These are phyloP conservation scores for Mus spretus DNA, from an alignment of 2,797 vertebrate genomes.

Conservation along the genomic window DNA sequence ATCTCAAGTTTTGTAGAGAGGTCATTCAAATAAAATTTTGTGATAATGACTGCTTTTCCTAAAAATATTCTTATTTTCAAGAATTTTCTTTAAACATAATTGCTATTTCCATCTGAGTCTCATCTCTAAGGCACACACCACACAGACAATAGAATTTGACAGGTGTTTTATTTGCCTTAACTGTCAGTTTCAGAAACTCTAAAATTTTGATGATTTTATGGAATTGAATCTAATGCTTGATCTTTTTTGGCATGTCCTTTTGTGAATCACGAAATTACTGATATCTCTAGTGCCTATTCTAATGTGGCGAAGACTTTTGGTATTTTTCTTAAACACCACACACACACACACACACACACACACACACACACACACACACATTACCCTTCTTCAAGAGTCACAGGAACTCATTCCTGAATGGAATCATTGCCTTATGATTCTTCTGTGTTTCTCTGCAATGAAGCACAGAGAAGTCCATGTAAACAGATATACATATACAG, in stretches of 20 bases:
- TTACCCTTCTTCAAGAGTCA: neutral
- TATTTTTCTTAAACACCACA: constrained; percentile 10
- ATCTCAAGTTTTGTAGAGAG: neutral
- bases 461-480: neutral
- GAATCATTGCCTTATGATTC: neutral
- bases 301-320: neutral
- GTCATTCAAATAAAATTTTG: constrained; percentile 26
- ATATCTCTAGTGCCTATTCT: constrained; percentile 9
- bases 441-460: constrained; percentile 45
- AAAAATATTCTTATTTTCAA: constrained; percentile 6
- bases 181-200: constrained; percentile 48
- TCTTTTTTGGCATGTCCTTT: neutral
- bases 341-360: neutral
- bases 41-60: constrained; percentile 29
- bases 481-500: neutral
- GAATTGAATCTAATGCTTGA: constrained; percentile 1
- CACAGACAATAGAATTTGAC: neutral
- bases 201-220: constrained; percentile 41
- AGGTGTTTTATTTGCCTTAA: constrained; percentile 16
- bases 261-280: neutral
- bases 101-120: neutral
- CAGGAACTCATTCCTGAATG: constrained; percentile 3
- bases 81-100: neutral
- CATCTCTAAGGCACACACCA: neutral
- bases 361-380: neutral